These are phyloP conservation scores for Gambusia holbrooki DNA, from an alignment of 2,113 vertebrate genomes.

Conservation along the genomic window DNA sequence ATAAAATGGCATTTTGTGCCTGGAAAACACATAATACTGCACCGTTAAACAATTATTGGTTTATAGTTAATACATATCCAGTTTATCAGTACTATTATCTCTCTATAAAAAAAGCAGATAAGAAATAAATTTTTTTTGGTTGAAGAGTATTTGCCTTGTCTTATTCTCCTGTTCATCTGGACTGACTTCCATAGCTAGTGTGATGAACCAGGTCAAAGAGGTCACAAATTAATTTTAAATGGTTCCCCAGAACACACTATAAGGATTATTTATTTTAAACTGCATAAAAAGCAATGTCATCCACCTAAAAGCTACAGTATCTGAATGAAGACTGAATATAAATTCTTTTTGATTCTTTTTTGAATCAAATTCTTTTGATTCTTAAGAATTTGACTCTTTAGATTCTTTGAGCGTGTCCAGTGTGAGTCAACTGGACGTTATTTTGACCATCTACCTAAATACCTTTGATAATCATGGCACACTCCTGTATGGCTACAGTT, in stretches of 20 bases:
- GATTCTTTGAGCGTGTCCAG: too few relatives aligned
- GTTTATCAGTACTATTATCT: too few relatives aligned
- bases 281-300: not conserved
- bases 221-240: slow-evolving; percentile 32
- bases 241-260: slow-evolving; percentile 15
- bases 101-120: too few relatives aligned
- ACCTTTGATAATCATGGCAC: not conserved
- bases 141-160: slow-evolving; percentile 60
- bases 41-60: too few relatives aligned
- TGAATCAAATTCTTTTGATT: too few relatives aligned
- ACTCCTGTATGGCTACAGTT: not conserved
- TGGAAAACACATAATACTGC: too few relatives aligned
- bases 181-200: slow-evolving; percentile 17
- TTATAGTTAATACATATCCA: too few relatives aligned
- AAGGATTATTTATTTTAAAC: slow-evolving; percentile 3
- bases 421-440: too few relatives aligned
- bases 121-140: too few relatives aligned
- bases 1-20: too few relatives aligned
- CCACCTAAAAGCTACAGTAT: not conserved
- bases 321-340: not conserved
- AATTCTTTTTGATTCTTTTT: not conserved
- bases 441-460: not conserved
- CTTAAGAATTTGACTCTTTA: too few relatives aligned
- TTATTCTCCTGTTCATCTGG: slow-evolving; percentile 52
- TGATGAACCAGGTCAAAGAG: slow-evolving; percentile 26